phyloP scores from a whole-genome alignment of 2,797 vertebrate genomes.

The Petrocephalus schoutedeni region DNA sequence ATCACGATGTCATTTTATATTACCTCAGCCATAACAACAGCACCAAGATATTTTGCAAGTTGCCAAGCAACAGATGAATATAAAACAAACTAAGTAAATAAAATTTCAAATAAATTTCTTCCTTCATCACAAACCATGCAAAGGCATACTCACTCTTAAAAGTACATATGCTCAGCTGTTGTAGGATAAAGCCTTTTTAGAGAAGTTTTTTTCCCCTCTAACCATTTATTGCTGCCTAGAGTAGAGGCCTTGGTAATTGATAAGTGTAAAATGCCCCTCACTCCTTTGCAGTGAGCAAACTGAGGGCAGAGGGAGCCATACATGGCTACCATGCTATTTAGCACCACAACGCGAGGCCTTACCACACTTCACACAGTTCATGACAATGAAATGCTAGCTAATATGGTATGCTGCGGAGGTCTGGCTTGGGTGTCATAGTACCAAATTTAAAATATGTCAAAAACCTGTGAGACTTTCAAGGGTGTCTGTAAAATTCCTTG shows the following conservation, averaged over 20 bases:
- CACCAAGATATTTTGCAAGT: not conserved
- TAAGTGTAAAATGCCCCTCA: slow-evolving; percentile 33
- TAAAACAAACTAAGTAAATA: not conserved
- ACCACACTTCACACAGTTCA: slow-evolving; percentile 29
- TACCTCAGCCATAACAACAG: not conserved
- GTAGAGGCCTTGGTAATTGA: not conserved
- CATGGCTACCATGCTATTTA: slow-evolving; percentile 46
- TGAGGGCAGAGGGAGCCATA: slow-evolving; percentile 37
- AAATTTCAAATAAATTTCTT: not conserved
- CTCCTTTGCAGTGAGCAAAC: slow-evolving; percentile 18
- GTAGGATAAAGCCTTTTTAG: not conserved
- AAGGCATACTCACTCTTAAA: not conserved
- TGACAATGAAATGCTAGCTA: slow-evolving; percentile 55
- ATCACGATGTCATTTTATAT: not conserved
- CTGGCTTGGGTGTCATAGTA: slow-evolving; percentile 20
- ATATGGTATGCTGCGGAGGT: slow-evolving; percentile 38
- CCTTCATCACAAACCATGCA: not conserved
- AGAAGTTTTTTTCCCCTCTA: not conserved
- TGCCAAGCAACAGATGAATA: slow-evolving; percentile 4
- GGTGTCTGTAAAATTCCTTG: slow-evolving; percentile 23
- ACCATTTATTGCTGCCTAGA: not conserved
- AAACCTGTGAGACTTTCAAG: slow-evolving; percentile 27
- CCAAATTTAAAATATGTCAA: slow-evolving; percentile 29
- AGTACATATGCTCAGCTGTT: not conserved
- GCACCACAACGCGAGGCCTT: slow-evolving; percentile 33